Evolutionary conservation across 2,797 vertebrate genomes (phyloP).

Genomic region (Poeciliopsis presidionis): DNA sequence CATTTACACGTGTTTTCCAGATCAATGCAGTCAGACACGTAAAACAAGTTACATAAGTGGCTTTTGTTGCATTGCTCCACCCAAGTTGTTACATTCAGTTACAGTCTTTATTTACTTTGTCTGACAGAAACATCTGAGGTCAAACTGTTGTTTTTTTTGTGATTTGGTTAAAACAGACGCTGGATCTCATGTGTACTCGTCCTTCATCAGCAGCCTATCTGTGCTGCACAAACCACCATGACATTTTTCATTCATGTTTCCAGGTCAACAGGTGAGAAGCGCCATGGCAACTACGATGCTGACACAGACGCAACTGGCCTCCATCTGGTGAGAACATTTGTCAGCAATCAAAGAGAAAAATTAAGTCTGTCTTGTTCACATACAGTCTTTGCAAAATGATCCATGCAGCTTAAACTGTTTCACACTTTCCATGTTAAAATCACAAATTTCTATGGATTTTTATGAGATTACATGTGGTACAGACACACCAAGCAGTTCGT

Average conservation of each 20-base stretch:
- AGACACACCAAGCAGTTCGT: neutral
- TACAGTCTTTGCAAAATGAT: neutral
- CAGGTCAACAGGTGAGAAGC: constrained; percentile 95
- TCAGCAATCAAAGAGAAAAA: neutral
- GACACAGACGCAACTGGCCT: constrained; percentile 95
- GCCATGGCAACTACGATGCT: constrained; percentile 92
- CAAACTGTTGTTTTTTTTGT: neutral
- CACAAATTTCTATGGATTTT: neutral
- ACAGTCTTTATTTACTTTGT: neutral
- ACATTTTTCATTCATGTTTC: constrained; percentile 40
- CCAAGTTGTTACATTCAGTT: neutral
- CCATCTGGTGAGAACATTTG: constrained; percentile 92
- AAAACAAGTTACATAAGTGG: neutral
- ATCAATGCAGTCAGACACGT: constrained; percentile 10
- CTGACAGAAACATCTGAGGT: neutral
- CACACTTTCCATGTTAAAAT: neutral
- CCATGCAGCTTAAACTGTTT: neutral
- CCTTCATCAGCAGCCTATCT: constrained; percentile 7
- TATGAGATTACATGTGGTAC: neutral
- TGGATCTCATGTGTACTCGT: neutral
- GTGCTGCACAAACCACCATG: constrained; percentile 14
- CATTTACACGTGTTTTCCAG: constrained; percentile 9
- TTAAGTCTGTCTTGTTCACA: neutral
- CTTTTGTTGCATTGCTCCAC: neutral
- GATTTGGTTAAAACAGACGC: neutral